Percentiles rank a stretch among this genome's conserved stretches.
These are phyloP conservation scores for Sebastes itinus DNA, from an alignment of 2,797 vertebrate species.

Conservation along the genomic window DNA sequence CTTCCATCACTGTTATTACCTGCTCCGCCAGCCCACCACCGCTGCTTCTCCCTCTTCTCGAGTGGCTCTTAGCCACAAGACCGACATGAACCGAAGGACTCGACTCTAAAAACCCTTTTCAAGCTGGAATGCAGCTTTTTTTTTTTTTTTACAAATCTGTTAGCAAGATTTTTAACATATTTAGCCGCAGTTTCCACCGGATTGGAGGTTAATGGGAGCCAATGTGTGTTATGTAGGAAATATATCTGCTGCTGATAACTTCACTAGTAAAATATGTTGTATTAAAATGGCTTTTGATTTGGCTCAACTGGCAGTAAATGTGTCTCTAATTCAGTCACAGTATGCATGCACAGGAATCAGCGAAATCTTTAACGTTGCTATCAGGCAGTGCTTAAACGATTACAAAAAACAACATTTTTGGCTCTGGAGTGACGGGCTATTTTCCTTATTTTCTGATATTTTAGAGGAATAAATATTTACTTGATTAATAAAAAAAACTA, in stretches of 20 bases:
- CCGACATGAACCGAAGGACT: constrained; percentile 15
- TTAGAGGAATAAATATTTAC: constrained; percentile 3
- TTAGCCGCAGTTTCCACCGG: neutral
- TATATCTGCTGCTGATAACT: neutral
- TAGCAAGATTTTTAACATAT: neutral
- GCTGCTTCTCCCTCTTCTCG: neutral
- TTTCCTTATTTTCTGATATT: constrained; percentile 12
- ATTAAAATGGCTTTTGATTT: neutral
- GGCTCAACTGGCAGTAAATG: neutral
- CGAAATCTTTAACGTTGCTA: neutral
- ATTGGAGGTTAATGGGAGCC: neutral
- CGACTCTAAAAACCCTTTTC: constrained; percentile 16
- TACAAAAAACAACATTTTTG: neutral
- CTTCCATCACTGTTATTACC: constrained; percentile 33
- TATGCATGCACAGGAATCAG: neutral
- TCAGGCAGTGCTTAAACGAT: neutral
- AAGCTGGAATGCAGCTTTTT: neutral
- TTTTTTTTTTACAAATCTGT: neutral
- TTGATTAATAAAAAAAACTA: neutral
- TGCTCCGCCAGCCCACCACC: constrained; percentile 8
- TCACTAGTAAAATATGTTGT: neutral
- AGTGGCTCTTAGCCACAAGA: constrained; percentile 11
- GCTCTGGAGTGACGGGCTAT: neutral
- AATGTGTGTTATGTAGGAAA: neutral
- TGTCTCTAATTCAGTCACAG: neutral